phyloP scores from a whole-genome alignment of 1,140 invertebrate species.

The Drosophila lowei region DNA sequence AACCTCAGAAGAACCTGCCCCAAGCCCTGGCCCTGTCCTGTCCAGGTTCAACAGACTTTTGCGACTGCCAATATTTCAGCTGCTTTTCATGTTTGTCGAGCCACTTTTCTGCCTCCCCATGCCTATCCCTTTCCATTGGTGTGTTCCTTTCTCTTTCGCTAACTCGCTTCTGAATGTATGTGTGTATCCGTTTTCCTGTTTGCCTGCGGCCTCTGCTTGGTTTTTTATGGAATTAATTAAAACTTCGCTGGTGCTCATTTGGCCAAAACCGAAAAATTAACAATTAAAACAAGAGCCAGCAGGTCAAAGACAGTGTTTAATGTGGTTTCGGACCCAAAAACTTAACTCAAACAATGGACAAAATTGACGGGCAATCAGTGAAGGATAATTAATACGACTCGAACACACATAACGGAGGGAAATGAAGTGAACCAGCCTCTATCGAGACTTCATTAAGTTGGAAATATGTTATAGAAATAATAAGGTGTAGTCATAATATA shows the following conservation, averaged over 20 bases:
- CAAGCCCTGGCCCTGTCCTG: neutral
- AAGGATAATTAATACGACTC: conserved; percentile 1
- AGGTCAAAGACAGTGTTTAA: conserved; percentile 36
- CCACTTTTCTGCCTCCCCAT: conserved; percentile 30
- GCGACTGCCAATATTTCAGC: conserved; percentile 71
- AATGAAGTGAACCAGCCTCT: neutral
- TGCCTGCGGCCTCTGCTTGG: conserved; percentile 71
- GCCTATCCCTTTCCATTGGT: conserved; percentile 14
- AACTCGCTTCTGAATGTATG: conserved; percentile 13
- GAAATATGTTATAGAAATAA: too few species aligned
- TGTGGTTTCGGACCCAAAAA: conserved; percentile 36
- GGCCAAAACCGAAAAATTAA: conserved; percentile 30
- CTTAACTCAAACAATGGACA: conserved; percentile 42
- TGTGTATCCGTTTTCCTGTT: conserved; percentile 56
- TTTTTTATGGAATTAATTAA: conserved; percentile 79
- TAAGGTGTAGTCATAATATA: too few species aligned
- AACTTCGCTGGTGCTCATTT: conserved; percentile 64
- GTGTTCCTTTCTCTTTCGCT: conserved; percentile 12
- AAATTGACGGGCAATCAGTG: conserved; percentile 35
- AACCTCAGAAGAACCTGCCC: conserved; percentile 21
- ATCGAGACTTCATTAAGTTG: neutral
- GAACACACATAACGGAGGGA: conserved; percentile 1
- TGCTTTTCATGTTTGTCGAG: conserved; percentile 48
- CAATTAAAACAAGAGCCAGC: conserved; percentile 35
- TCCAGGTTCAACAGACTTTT: conserved; percentile 65